phyloP scores from a whole-genome alignment of 2,113 vertebrate species.

The Notiomystis cincta region DNA sequence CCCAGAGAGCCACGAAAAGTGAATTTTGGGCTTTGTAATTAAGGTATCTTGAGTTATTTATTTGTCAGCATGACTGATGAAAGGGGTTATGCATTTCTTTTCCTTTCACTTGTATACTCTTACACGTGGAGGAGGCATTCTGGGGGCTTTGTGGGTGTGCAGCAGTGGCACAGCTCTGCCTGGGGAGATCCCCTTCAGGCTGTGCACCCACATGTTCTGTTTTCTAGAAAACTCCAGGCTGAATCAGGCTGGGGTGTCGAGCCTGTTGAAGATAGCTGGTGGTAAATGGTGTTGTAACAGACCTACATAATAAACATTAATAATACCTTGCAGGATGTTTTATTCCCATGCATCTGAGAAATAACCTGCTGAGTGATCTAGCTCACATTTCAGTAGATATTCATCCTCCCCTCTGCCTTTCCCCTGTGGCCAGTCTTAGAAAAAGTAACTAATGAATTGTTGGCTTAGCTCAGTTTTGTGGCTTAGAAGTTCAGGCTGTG shows the following conservation, averaged over 20 bases:
- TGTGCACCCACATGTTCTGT: neutral
- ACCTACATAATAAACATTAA: neutral
- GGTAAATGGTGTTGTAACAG: neutral
- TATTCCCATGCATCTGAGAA: neutral
- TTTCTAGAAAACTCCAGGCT: neutral
- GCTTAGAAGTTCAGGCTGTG: neutral
- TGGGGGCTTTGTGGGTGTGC: neutral
- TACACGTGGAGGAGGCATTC: neutral
- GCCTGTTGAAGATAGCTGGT: neutral
- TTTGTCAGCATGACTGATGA: slow-evolving; percentile 29
- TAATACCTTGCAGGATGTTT: neutral
- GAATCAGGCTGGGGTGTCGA: neutral
- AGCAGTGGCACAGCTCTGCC: neutral
- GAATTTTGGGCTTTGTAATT: slow-evolving; percentile 15
- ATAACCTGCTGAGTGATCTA: neutral
- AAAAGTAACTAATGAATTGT: neutral
- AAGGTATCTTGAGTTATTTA: slow-evolving; percentile 2
- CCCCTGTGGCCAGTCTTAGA: neutral
- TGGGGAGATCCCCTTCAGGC: neutral
- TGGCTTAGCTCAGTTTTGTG: neutral
- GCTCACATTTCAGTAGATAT: neutral
- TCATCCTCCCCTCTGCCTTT: neutral
- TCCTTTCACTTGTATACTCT: neutral
- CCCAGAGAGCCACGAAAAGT: neutral
- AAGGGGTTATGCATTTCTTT: neutral